A percentile compares a stretch with the other conserved stretches of the same genome.
Conservation (phyloP, 2,888 invertebrate species). For the Cryptus armator region DNA sequence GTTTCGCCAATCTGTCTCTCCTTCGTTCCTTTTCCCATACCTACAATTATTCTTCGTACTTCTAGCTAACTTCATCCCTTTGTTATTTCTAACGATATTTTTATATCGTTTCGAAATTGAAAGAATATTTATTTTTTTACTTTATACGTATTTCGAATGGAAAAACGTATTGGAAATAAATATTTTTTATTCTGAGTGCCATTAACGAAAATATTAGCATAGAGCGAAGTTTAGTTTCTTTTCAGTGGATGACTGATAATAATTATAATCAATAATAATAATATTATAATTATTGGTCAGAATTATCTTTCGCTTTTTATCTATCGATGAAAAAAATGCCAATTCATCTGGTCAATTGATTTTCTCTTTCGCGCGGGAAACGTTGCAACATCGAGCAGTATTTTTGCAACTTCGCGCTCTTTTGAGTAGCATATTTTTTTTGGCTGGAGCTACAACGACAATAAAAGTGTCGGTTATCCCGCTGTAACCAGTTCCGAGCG, state of each 20-base stretch:
- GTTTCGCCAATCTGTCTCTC: slow-evolving; percentile 63
- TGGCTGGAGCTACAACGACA: not conserved
- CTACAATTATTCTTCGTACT: slow-evolving; percentile 15
- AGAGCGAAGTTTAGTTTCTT: too few relatives aligned
- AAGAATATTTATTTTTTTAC: not conserved
- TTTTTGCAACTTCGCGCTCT: not conserved
- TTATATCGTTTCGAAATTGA: slow-evolving; percentile 6
- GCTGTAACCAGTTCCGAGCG: slow-evolving; percentile 8
- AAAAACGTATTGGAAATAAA: not conserved
- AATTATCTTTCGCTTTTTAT: not conserved
- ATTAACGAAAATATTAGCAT: too few relatives aligned
- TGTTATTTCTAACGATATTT: slow-evolving; percentile 30
- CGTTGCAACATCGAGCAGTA: not conserved
- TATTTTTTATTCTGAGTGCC: not conserved
- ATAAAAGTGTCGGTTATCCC: not conserved
- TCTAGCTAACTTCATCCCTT: slow-evolving; percentile 7
- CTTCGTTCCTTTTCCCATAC: slow-evolving; percentile 33
- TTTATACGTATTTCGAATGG: not conserved
- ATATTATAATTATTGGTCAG: not conserved
- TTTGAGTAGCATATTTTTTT: not conserved
- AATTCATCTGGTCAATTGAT: not conserved
- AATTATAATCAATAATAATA: too few relatives aligned
- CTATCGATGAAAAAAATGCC: not conserved
- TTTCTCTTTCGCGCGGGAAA: not conserved
- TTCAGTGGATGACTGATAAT: too few relatives aligned